Percentiles rank a stretch among this genome's conserved stretches.
These are phyloP conservation scores for Atrina japonica DNA, from an alignment of 2,888 invertebrate genomes.

Conservation along the genomic window DNA sequence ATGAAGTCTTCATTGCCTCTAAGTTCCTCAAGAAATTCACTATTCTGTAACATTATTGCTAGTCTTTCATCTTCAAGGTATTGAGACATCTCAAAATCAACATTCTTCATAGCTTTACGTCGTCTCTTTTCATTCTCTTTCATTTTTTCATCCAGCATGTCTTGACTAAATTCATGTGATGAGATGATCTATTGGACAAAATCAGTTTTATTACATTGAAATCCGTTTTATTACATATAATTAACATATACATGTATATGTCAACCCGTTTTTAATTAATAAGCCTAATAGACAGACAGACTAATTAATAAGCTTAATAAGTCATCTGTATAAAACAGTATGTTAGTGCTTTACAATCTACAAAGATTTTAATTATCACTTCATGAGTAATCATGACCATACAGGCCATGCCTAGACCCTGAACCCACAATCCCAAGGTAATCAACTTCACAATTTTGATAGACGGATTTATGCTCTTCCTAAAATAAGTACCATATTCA, in stretches of 20 bases:
- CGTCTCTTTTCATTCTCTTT: constrained; percentile 81
- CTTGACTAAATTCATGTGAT: constrained; percentile 73
- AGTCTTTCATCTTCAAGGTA: constrained; percentile 90
- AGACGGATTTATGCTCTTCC: too few species aligned
- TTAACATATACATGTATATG: neutral
- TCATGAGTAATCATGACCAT: too few species aligned
- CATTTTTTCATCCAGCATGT: constrained; percentile 80
- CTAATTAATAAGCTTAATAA: too few species aligned
- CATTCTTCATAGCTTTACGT: constrained; percentile 66
- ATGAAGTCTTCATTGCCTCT: constrained; percentile 93
- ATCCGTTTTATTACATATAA: neutral
- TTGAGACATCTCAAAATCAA: constrained; percentile 81
- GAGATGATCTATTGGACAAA: constrained; percentile 58
- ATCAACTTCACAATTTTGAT: too few species aligned
- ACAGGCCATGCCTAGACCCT: too few species aligned
- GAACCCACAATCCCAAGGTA: too few species aligned
- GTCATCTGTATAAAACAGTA: too few species aligned
- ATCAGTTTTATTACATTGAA: neutral
- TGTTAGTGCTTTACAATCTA: too few species aligned
- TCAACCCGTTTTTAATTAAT: neutral
- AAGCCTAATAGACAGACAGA: neutral
- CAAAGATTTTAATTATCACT: too few species aligned
- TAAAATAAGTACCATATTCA: too few species aligned
- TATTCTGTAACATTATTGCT: constrained; percentile 93
- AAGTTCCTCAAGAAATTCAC: constrained; percentile 93